Percentiles rank a stretch among this genome's conserved stretches.
These are phyloP conservation scores for Chaetura pelagica DNA, from an alignment of 2,113 vertebrate genomes.

Conservation along the genomic window DNA sequence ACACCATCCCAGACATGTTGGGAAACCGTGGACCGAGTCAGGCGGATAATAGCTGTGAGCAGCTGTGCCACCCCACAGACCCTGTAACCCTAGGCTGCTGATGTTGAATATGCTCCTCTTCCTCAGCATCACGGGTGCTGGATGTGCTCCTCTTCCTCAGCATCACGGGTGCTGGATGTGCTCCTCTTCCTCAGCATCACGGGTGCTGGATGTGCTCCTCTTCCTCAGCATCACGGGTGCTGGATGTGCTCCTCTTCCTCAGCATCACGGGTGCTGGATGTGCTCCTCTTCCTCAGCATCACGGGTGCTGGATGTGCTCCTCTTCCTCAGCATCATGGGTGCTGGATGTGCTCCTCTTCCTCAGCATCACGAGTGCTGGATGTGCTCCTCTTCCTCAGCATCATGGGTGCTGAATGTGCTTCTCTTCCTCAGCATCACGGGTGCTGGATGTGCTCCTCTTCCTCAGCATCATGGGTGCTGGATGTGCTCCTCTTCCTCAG, in stretches of 20 bases:
- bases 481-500: too few relatives aligned
- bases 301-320: neutral
- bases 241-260: rapidly evolving
- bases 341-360: too few relatives aligned
- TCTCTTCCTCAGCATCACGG: too few relatives aligned
- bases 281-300: rapidly evolving
- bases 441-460: too few relatives aligned
- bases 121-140: neutral
- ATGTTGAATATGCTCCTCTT: too few relatives aligned
- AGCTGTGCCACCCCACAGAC: neutral
- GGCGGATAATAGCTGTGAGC: neutral
- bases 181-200: rapidly evolving
- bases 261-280: neutral
- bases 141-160: rapidly evolving
- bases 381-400: too few relatives aligned
- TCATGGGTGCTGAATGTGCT: neutral
- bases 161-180: neutral
- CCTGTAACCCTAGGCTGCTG: rapidly evolving
- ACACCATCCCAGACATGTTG: neutral
- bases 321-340: rapidly evolving
- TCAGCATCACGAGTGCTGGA: neutral
- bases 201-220: neutral
- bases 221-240: rapidly evolving
- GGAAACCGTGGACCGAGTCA: neutral
- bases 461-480: too few relatives aligned